Evolutionary conservation across 35 echinoderm and acorn worm genomes (phyloP).

Genomic region (Apostichopus parvimensis): DNA sequence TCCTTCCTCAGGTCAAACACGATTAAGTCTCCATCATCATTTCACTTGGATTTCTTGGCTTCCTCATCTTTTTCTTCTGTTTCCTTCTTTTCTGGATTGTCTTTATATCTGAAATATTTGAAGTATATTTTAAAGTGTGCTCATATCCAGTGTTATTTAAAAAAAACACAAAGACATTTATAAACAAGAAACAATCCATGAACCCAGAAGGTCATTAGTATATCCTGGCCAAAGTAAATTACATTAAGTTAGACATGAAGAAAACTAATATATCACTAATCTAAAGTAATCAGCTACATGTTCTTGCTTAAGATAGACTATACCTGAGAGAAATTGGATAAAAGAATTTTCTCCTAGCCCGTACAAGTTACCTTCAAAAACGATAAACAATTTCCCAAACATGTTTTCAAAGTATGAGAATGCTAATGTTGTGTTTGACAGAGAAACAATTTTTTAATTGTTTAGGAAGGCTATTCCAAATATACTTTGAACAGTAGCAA

Average conservation of each 20-base stretch:
- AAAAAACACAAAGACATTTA: neutral
- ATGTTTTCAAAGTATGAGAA: too few species aligned
- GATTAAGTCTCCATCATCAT: neutral
- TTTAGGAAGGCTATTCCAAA: too few species aligned
- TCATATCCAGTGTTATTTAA: neutral
- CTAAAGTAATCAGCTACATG: neutral
- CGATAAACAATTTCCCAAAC: too few species aligned
- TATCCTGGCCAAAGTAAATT: too few species aligned
- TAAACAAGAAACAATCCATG: neutral
- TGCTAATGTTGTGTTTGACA: too few species aligned
- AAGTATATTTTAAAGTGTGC: neutral
- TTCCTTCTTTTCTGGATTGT: conserved; percentile 65
- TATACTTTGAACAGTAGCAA: too few species aligned
- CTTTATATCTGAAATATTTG: conserved; percentile 60
- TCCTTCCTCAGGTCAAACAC: neutral
- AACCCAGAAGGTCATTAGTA: too few species aligned
- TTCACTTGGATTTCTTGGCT: neutral
- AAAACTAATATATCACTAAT: too few species aligned
- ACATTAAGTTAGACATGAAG: too few species aligned
- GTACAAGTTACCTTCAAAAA: neutral
- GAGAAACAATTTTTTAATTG: too few species aligned
- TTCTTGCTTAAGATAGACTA: neutral
- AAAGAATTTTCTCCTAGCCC: neutral
- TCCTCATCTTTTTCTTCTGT: conserved; percentile 30
- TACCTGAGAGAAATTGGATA: neutral